A percentile compares a stretch with the other conserved stretches of the same genome.
phyloP scores from a whole-genome alignment of 2,113 vertebrate genomes.

The Zapus hudsonius region DNA sequence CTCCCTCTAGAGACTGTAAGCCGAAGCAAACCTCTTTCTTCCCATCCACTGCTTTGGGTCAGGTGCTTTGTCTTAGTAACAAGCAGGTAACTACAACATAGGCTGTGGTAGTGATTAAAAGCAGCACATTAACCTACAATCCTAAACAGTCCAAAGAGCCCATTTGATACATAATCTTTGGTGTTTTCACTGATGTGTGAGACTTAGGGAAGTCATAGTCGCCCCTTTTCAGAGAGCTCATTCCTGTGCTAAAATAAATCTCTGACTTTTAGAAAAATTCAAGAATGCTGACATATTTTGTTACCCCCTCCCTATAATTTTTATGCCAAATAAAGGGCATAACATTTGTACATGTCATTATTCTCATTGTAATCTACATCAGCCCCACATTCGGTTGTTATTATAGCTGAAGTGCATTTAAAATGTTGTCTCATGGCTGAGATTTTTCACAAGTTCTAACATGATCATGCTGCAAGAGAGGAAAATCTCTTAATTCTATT shows the following conservation, averaged over 20 bases:
- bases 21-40: no score
- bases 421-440: conserved; percentile 10
- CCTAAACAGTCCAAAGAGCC: background rate
- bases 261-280: background rate
- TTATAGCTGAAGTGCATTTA: background rate
- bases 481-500: background rate
- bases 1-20: no score
- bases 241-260: background rate
- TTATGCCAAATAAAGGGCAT: background rate
- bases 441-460: background rate
- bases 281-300: background rate
- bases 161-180: background rate
- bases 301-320: background rate
- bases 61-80: no score
- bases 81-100: no score
- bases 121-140: conserved; percentile 75
- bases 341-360: background rate
- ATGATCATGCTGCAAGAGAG: background rate
- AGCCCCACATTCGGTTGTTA: background rate
- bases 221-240: background rate
- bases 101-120: conserved; percentile 82
- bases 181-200: background rate
- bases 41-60: no score
- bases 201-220: background rate
- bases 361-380: background rate